Conservation (phyloP, 2,113 vertebrate species). For the Serranochromis macrocephalus region DNA sequence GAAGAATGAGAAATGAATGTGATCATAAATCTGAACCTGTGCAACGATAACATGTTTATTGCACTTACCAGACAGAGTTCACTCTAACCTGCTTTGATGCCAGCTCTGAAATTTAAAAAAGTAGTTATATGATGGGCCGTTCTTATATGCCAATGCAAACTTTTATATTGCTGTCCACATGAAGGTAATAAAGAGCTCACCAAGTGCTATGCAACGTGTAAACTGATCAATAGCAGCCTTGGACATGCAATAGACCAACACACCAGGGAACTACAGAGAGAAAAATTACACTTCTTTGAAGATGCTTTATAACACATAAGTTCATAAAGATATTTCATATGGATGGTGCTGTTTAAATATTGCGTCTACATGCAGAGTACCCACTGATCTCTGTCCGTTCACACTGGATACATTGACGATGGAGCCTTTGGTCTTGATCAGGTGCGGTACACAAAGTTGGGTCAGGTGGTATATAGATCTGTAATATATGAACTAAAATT, state of each 20-base stretch:
- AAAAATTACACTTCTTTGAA: not conserved
- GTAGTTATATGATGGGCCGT: not conserved
- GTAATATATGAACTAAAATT: not conserved
- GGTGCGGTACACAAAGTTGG: slow-evolving; percentile 74
- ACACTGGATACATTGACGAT: slow-evolving; percentile 78
- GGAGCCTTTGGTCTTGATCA: slow-evolving; percentile 73
- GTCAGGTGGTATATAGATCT: slow-evolving; percentile 74
- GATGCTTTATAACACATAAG: not conserved
- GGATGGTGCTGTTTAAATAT: not conserved
- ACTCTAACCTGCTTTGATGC: slow-evolving; percentile 75
- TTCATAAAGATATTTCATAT: not conserved
- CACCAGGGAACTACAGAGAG: slow-evolving; percentile 69
- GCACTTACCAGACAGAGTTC: slow-evolving; percentile 72
- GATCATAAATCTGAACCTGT: not conserved
- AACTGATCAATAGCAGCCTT: slow-evolving; percentile 80
- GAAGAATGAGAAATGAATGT: not conserved
- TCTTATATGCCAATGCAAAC: not conserved
- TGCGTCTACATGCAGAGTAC: slow-evolving; percentile 7
- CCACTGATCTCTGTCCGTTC: slow-evolving; percentile 76
- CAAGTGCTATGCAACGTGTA: slow-evolving; percentile 71
- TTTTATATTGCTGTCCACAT: not conserved
- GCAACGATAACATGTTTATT: not conserved
- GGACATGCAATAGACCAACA: slow-evolving; percentile 78
- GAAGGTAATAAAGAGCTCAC: slow-evolving; percentile 30
- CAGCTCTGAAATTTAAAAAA: slow-evolving; percentile 60